Evolutionary conservation across 2,113 vertebrate genomes (phyloP).

Genomic region (Cyanoderma ruficeps): DNA sequence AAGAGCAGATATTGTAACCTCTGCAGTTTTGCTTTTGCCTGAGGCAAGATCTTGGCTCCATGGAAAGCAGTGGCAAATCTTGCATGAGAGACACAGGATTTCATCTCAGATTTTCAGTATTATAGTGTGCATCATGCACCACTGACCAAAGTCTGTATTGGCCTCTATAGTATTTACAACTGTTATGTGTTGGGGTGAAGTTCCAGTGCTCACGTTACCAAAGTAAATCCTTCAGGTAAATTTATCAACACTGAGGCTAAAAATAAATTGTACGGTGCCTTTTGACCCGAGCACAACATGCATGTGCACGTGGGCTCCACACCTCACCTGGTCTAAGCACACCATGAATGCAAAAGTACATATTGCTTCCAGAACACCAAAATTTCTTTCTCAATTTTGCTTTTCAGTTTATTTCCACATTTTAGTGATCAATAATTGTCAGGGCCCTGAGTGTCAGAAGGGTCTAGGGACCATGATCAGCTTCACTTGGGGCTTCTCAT

Average conservation of each 20-base stretch:
- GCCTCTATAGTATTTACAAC: background rate
- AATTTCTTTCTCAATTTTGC: background rate
- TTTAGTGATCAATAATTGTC: background rate
- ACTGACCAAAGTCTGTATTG: background rate
- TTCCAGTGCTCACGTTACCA: background rate
- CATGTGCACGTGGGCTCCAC: background rate
- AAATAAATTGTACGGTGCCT: fast-evolving
- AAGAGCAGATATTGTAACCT: slow-evolving; percentile 49
- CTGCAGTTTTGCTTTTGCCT: slow-evolving; percentile 59
- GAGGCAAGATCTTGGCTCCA: background rate
- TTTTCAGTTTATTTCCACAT: background rate
- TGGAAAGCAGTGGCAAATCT: background rate
- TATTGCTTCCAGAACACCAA: background rate
- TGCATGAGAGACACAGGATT: background rate
- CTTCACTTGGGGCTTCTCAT: background rate
- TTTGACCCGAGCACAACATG: background rate
- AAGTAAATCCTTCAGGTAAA: background rate
- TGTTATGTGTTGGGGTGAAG: background rate
- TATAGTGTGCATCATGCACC: background rate
- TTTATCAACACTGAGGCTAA: background rate
- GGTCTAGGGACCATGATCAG: background rate
- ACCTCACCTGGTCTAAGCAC: background rate
- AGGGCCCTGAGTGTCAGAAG: background rate
- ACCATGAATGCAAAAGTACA: background rate
- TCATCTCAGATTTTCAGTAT: background rate